Evolutionary conservation across 2,797 vertebrate species (phyloP).

Genomic region (Apodemus agrarius): DNA sequence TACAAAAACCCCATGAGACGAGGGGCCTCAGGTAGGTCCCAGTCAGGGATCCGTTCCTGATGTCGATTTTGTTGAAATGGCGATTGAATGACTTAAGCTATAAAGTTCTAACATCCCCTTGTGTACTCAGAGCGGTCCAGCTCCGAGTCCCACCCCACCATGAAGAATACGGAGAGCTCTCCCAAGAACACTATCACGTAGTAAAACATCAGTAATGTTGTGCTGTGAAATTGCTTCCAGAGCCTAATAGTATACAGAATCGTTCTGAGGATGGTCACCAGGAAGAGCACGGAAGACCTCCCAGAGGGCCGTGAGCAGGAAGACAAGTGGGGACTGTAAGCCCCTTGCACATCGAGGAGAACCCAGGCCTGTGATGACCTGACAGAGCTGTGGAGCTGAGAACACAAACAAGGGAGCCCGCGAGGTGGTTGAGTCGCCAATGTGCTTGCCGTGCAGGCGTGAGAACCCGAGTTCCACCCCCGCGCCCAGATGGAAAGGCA

Average conservation of each 20-base stretch:
- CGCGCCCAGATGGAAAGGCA: not conserved
- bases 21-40: not conserved
- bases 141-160: not conserved
- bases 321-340: not conserved
- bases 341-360: not conserved
- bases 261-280: not conserved
- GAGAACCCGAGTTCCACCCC: not conserved
- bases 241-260: not conserved
- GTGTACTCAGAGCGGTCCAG: not conserved
- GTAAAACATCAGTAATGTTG: conserved; percentile 36
- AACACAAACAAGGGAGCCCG: not conserved
- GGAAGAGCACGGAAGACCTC: not conserved
- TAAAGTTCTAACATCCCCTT: not conserved
- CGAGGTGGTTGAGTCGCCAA: not conserved
- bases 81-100: not conserved
- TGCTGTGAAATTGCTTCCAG: conserved; percentile 35
- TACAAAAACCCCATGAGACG: not conserved
- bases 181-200: not conserved
- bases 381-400: not conserved
- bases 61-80: not conserved
- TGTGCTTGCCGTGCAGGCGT: not conserved
- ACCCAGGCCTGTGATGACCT: not conserved
- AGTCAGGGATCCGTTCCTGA: not conserved
- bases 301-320: not conserved
- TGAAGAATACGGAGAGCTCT: conserved; percentile 34